A percentile compares a stretch with the other conserved stretches of the same genome.
phyloP scores from a whole-genome alignment of 2,888 invertebrate genomes.

The Mesodorylaimus sp. region DNA sequence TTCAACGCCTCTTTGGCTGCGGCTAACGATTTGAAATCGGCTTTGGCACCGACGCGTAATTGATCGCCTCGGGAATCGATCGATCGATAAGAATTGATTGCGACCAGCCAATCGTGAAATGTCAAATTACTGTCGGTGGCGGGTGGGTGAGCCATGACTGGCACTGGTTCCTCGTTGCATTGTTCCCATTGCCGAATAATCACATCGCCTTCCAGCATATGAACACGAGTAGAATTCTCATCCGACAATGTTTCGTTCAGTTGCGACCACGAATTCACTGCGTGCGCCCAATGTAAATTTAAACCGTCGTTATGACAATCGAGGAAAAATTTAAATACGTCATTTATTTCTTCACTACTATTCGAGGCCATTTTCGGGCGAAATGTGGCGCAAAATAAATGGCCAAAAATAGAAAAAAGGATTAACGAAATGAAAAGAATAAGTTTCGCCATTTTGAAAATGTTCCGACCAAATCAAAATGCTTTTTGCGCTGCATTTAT shows the following conservation, averaged over 20 bases:
- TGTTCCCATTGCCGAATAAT: not conserved
- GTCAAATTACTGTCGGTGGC: not conserved
- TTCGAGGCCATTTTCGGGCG: too few species aligned
- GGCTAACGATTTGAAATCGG: not conserved
- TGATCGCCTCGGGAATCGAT: not conserved
- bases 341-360: not conserved
- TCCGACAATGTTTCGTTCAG: not conserved
- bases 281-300: not conserved
- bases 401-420: not conserved
- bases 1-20: too few species aligned
- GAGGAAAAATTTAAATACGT: not conserved
- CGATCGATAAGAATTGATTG: too few species aligned
- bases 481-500: too few species aligned
- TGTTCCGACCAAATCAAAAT: too few species aligned
- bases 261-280: not conserved
- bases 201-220: not conserved
- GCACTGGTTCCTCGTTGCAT: too few species aligned
- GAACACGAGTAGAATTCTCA: not conserved
- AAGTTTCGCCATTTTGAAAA: too few species aligned
- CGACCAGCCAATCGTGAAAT: not conserved
- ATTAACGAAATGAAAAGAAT: not conserved
- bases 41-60: not conserved
- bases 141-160: constrained; percentile 1
- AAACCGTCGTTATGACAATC: not conserved
- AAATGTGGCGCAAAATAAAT: too few species aligned